Percentiles rank a stretch among this genome's conserved stretches.
These are phyloP conservation scores for human (Homo sapiens) DNA, from an alignment of 2,113 vertebrate species.

Conservation along the genomic window GRCh38 chr2:553501-554000, in stretches of 20 bases:
- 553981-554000: neutral
- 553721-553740: no score
- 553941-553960: neutral
- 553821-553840: neutral
- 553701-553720: no score
- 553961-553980: neutral
- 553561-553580: neutral
- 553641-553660: rapidly evolving
- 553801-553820: neutral
- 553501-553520: neutral
- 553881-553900: neutral
- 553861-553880: neutral
- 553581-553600: no score
- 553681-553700: no score
- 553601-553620: no score
- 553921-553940: neutral
- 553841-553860: neutral
- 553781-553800: no score
- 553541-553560: neutral
- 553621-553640: no score
- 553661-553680: no score
- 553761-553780: no score
- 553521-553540: neutral
- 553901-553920: no score
- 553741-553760: no score